Evolutionary conservation across 2,888 invertebrate species (phyloP), one percentile per base, ranked within the genome.

Genomic region (Creontiades dilutus): DNA sequence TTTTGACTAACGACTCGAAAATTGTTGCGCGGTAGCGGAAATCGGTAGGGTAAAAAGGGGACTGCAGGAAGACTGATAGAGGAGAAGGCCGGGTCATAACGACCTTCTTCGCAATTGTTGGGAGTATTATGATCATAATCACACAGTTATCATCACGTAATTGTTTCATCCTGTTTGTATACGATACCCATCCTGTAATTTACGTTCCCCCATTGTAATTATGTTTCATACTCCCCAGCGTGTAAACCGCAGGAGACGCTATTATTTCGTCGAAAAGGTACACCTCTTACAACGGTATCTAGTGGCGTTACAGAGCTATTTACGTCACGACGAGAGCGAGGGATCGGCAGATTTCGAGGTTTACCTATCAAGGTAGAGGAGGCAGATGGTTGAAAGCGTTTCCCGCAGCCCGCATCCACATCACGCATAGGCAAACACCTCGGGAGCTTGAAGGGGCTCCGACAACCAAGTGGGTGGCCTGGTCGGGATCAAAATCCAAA

Each of bases 401-500:
- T 23, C 68, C 19, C 68, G 19, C 68, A 68, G 27, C 68, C 68
- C 23, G 68, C 68, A 68, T 68, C 68, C 68, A 68, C 68, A 68
- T 68, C 68, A 23, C 23, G 68, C n/a, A 37, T 37, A 11, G 23
- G 68, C 68, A 68, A 68, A 68, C 68, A 68, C 68, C 68, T 68
- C 68, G 68, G n/a, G 13, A 11, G 68, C 23, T 27, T 23, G 68
- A 68, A 23, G 68, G 61, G 68, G 68, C 23, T 68, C 23, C 68
- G 19, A 23, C 23, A 23, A 23, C 68, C 68, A 68, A 68, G 68
- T 68, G 68, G 68, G 12, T 68, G 68, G 68, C 23, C 68, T 68
- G 68, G 68, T 27, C 12, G 68, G 68, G 68, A 23, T 23, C 27
- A 23, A 68, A 68, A 68, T 23, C 27, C 68, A 0, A 68, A 68